Evolutionary conservation across 2,797 vertebrate species (phyloP), one percentile per base, ranked within the genome.

Genomic region (Varecia variegata): DNA sequence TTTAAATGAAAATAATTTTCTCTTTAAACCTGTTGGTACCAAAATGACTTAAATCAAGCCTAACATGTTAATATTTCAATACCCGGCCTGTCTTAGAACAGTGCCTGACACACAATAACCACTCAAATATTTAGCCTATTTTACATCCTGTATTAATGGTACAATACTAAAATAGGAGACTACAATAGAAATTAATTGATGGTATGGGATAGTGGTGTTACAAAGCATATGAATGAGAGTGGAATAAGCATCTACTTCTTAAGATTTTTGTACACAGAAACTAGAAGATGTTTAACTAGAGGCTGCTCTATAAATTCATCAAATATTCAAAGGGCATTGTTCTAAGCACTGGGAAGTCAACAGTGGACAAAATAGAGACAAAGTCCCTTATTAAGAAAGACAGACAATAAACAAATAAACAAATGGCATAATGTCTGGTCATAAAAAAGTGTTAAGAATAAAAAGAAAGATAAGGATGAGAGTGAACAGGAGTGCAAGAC

Each of bases 1-100:
- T 90, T 92, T 38, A 94, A 94, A 85, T 82, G 23, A 70, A 91
- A 96, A 83, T 25, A 56, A 76, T 86, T 89, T 93, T 82, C 47
- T 91, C 50, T 65, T 82, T 85, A 94, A 90, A 94, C 76, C 45
- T 88, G 3, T 10, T 81, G 73, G 18, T 45, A 88, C 18, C 40
- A 95, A 94, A 94, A 62, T 52, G 30, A 93, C 25, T 87, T 67
- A 96, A 93, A 74, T 54, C 30, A 93, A 79, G 47, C 15, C 45
- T 80, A 94, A 94, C 10, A 85, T 86, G 25, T 94, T 83, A 84
- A 90, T 73, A 23, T 71, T 94, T 93, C 25, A 90, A 86, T 45
- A 67, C 15, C 25, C 13, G 50, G 5, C 58, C 25, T 71, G 35
- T 58, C 50, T 88, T 88, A 88, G 35, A 93, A 70, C 23, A 76